phyloP scores from a whole-genome alignment of 2,888 invertebrate species.

The Himalopsyche tibetana region DNA sequence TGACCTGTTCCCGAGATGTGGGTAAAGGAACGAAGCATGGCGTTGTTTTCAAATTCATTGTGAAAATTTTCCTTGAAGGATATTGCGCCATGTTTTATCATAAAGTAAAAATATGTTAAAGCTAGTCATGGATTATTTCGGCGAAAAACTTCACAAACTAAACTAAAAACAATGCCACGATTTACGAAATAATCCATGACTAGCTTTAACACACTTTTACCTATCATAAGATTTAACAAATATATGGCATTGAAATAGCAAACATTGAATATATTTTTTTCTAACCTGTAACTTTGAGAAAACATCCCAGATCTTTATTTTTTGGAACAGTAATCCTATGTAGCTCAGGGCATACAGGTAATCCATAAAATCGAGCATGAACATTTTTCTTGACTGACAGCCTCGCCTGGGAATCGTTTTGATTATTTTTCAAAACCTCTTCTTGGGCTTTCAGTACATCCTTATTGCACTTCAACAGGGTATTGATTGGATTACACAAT shows the following conservation, averaged over 20 bases:
- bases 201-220: no score
- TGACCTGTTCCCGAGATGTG: no score
- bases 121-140: no score
- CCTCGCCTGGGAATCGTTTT: conserved; percentile 70
- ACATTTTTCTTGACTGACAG: conserved; percentile 79
- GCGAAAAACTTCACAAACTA: no score
- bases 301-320: conserved; percentile 83
- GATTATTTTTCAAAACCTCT: conserved; percentile 73
- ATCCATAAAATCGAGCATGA: conserved; percentile 81
- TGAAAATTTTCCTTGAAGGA: no score
- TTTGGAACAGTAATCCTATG: conserved; percentile 82
- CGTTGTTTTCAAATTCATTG: no score
- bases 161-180: no score
- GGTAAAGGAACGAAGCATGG: no score
- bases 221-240: no score
- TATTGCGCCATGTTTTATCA: no score
- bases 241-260: background rate
- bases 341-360: conserved; percentile 84
- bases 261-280: background rate
- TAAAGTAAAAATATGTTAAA: no score
- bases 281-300: conserved; percentile 84
- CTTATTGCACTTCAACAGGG: conserved; percentile 80
- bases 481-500: conserved; percentile 79
- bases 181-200: no score
- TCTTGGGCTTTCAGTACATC: conserved; percentile 80